Evolutionary conservation across 2,888 invertebrate species (phyloP).

Genomic region (Platycnemis pennipes): DNA sequence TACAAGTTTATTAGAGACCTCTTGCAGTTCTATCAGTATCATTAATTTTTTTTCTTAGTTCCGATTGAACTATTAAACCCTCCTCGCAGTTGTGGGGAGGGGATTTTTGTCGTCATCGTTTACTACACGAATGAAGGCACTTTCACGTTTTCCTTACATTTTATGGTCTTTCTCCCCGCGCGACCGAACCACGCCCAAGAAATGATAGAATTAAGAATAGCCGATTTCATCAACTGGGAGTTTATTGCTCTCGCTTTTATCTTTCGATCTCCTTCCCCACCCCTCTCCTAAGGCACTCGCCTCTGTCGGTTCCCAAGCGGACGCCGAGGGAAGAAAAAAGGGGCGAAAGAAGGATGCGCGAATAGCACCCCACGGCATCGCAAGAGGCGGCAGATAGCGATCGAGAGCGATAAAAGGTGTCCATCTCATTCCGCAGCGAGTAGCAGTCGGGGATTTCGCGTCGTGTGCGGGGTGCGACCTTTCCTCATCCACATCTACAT

Average conservation of each 20-base stretch:
- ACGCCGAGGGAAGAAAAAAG: background rate
- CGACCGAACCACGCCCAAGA: background rate
- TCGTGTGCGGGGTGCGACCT: background rate
- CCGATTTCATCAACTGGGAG: background rate
- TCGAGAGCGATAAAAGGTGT: constrained; percentile 59
- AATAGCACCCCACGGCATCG: background rate
- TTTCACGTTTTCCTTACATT: background rate
- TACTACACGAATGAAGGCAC: background rate
- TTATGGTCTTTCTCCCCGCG: background rate
- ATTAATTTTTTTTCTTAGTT: background rate
- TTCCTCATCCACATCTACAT: too few species aligned
- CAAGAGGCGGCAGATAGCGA: background rate
- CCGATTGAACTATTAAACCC: background rate
- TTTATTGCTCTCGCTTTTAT: constrained; percentile 24
- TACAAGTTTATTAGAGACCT: background rate
- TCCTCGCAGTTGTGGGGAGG: background rate
- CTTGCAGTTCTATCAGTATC: background rate
- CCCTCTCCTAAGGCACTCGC: background rate
- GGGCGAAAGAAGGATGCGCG: background rate
- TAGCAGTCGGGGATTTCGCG: constrained; percentile 22
- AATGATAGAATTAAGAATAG: constrained; percentile 29
- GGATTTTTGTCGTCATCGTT: background rate
- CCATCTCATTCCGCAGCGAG: constrained; percentile 34
- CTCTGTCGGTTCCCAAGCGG: background rate
- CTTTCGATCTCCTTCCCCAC: constrained; percentile 7